phyloP scores from a whole-genome alignment of 2,888 invertebrate genomes.

The Synergus itoensis region DNA sequence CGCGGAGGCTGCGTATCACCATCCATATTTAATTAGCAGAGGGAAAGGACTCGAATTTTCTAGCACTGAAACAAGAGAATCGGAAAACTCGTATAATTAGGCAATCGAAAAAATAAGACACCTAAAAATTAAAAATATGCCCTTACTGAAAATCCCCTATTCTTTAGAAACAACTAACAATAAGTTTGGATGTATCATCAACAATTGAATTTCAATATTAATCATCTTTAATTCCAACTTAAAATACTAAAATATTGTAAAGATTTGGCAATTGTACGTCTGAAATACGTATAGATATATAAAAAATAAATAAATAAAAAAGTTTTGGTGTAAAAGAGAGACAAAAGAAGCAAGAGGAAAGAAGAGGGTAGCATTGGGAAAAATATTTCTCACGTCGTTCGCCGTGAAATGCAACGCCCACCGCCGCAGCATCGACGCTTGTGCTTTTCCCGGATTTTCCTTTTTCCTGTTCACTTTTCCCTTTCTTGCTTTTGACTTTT shows the following conservation, averaged over 20 bases:
- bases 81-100: constrained; percentile 25
- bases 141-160: too few species aligned
- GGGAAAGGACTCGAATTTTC: constrained; percentile 45
- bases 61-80: background rate
- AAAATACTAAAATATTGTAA: background rate
- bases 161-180: too few species aligned
- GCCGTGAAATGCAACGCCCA: constrained; percentile 52
- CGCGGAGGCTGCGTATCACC: constrained; percentile 64
- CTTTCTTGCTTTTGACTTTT: constrained; percentile 54
- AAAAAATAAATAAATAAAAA: background rate
- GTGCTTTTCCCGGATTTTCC: constrained; percentile 47
- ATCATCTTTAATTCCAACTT: too few species aligned
- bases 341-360: constrained; percentile 41
- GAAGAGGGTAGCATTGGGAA: constrained; percentile 61
- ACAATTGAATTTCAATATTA: too few species aligned
- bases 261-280: background rate
- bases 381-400: constrained; percentile 75
- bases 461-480: constrained; percentile 56
- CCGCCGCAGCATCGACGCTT: constrained; percentile 60
- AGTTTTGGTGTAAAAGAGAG: background rate
- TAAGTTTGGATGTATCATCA: too few species aligned
- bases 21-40: constrained; percentile 73
- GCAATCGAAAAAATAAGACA: background rate
- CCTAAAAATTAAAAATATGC: background rate
- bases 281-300: background rate